Conservation (phyloP, 2,888 invertebrate genomes). For the Phymatocera aterrima region DNA sequence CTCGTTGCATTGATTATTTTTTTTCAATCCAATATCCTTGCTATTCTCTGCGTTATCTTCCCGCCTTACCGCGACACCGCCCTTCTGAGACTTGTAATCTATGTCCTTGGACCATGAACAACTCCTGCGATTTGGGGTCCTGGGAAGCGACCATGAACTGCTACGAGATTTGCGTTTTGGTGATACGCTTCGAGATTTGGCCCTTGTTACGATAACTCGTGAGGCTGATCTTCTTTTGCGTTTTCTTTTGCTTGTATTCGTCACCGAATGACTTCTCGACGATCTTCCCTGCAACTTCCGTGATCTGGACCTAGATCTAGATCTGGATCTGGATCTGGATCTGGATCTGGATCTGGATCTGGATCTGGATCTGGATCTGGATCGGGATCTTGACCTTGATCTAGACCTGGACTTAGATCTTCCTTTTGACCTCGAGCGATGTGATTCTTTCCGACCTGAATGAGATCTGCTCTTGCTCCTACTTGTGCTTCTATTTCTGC, state of each 20-base stretch:
- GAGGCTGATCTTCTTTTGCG: slow-evolving; percentile 59
- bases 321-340: slow-evolving; percentile 51
- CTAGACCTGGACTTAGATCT: slow-evolving; percentile 41
- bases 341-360: slow-evolving; percentile 44
- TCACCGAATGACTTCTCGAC: slow-evolving; percentile 43
- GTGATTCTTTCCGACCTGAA: slow-evolving; percentile 29
- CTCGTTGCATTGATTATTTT: slow-evolving; percentile 19
- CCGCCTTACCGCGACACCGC: background rate
- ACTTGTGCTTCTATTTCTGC: background rate
- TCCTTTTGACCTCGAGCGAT: slow-evolving; percentile 23
- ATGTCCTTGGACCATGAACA: slow-evolving; percentile 77
- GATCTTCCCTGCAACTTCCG: slow-evolving; percentile 54
- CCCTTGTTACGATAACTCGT: slow-evolving; percentile 64
- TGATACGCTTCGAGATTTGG: slow-evolving; percentile 61
- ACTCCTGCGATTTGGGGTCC: slow-evolving; percentile 70
- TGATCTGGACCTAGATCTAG: slow-evolving; percentile 59
- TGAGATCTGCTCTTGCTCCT: slow-evolving; percentile 13
- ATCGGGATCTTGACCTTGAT: slow-evolving; percentile 56
- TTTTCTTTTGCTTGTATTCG: slow-evolving; percentile 52
- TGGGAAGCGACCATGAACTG: slow-evolving; percentile 80
- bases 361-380: slow-evolving; percentile 52
- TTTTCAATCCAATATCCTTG: background rate
- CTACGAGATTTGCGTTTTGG: slow-evolving; percentile 70
- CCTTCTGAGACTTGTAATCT: slow-evolving; percentile 46
- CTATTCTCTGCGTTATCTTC: slow-evolving; percentile 1